Evolutionary conservation across 2,888 invertebrate species (phyloP).

Genomic region (Limnephilus rhombicus): DNA sequence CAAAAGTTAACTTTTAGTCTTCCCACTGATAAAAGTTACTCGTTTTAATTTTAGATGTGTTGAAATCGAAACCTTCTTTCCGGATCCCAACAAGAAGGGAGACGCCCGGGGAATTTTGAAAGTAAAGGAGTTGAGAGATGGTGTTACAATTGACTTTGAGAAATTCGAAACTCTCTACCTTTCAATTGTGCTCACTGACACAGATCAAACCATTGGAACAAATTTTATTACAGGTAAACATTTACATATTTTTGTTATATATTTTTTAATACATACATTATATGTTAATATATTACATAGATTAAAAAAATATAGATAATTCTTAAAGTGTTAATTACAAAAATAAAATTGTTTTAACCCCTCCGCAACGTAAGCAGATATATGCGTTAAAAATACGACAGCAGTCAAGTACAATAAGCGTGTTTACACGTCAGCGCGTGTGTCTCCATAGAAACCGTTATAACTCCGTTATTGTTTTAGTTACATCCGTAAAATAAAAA

Average conservation of each 20-base stretch:
- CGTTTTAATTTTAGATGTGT: slow-evolving; percentile 71
- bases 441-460: too few species aligned
- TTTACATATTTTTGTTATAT: not conserved
- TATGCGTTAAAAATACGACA: too few species aligned
- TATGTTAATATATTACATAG: too few species aligned
- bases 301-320: too few species aligned
- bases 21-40: not conserved
- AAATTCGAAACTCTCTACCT: slow-evolving; percentile 79
- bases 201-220: slow-evolving; percentile 60
- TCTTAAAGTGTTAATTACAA: too few species aligned
- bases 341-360: too few species aligned
- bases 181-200: slow-evolving; percentile 75
- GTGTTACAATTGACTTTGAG: slow-evolving; percentile 79
- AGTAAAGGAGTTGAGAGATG: slow-evolving; percentile 71
- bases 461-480: too few species aligned
- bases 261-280: too few species aligned
- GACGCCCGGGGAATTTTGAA: slow-evolving; percentile 71
- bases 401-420: too few species aligned
- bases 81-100: slow-evolving; percentile 69
- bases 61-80: slow-evolving; percentile 73
- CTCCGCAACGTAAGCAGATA: too few species aligned
- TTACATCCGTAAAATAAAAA: too few species aligned
- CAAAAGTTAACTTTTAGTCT: not conserved
- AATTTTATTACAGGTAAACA: slow-evolving; percentile 30
- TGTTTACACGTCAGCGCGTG: too few species aligned